These are phyloP conservation scores for Drosophila dunni DNA, from an alignment of 1,140 invertebrate species.

Conservation along the genomic window DNA sequence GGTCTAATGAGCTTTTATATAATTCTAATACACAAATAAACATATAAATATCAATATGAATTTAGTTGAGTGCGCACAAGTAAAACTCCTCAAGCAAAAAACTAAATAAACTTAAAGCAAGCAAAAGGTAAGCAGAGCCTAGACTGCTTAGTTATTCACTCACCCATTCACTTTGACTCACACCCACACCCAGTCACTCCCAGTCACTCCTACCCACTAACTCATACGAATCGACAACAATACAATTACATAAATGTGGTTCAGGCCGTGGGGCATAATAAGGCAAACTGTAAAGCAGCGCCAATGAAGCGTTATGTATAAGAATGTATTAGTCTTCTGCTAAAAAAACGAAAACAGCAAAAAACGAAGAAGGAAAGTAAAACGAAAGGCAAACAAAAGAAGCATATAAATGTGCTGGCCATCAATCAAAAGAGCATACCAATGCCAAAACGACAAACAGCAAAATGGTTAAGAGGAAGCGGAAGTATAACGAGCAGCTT, in stretches of 20 bases:
- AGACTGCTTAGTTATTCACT: slow-evolving; percentile 33
- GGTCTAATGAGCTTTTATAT: neutral
- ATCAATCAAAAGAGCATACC: slow-evolving; percentile 72
- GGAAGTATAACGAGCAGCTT: slow-evolving; percentile 54
- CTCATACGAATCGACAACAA: slow-evolving; percentile 36
- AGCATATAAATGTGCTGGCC: slow-evolving; percentile 61
- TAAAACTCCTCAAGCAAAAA: slow-evolving; percentile 17
- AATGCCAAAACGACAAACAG: slow-evolving; percentile 40
- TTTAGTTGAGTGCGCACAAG: slow-evolving; percentile 11
- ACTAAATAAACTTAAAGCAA: slow-evolving; percentile 21
- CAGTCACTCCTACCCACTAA: slow-evolving; percentile 13
- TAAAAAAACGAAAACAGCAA: neutral
- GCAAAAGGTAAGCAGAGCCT: slow-evolving; percentile 7
- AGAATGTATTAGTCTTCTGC: slow-evolving; percentile 12
- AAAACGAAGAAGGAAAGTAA: slow-evolving; percentile 23
- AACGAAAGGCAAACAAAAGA: slow-evolving; percentile 40
- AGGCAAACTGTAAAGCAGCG: slow-evolving; percentile 45
- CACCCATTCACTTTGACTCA: slow-evolving; percentile 19
- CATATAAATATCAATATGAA: neutral
- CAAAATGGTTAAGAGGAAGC: slow-evolving; percentile 43
- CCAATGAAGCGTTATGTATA: slow-evolving; percentile 57
- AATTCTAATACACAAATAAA: neutral
- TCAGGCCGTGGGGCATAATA: slow-evolving; percentile 64
- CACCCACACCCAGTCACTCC: neutral
- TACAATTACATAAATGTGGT: slow-evolving; percentile 70